A percentile compares a stretch with the other conserved stretches of the same genome.
Conservation (phyloP, 2,113 vertebrate genomes). For the Anthoscopus minutus region DNA sequence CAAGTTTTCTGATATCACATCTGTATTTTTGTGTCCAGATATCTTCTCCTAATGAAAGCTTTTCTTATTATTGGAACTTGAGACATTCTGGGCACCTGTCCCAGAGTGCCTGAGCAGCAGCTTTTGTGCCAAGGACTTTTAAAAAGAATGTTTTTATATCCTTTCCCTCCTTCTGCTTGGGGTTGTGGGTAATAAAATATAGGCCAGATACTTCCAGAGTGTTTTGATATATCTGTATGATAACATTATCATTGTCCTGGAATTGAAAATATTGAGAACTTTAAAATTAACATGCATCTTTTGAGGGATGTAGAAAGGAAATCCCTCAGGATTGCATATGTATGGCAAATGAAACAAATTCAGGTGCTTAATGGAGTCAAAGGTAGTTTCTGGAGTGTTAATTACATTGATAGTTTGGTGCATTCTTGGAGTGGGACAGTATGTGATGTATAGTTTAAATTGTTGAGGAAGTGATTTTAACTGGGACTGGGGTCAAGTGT, state of each 20-base stretch:
- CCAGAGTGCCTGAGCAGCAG: slow-evolving; percentile 38
- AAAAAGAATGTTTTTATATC: slow-evolving; percentile 50
- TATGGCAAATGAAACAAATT: not conserved
- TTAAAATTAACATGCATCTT: not conserved
- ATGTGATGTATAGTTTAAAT: not conserved
- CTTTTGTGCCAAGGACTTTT: slow-evolving; percentile 44
- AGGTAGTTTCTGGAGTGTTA: not conserved
- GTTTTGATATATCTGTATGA: not conserved
- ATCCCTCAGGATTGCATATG: not conserved
- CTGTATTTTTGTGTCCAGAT: slow-evolving; percentile 23
- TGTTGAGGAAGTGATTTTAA: not conserved
- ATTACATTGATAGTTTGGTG: not conserved
- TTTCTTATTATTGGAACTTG: slow-evolving; percentile 52
- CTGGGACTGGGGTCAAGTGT: not conserved
- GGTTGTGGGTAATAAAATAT: slow-evolving; percentile 24
- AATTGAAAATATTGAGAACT: not conserved
- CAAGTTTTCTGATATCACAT: slow-evolving; percentile 12
- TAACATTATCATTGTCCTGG: not conserved
- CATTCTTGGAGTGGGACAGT: not conserved
- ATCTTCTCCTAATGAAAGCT: not conserved
- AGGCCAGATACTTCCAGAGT: not conserved
- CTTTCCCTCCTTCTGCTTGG: not conserved
- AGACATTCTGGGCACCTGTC: slow-evolving; percentile 52
- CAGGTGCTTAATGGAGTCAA: not conserved
- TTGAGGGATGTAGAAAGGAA: not conserved